Evolutionary conservation across 2,888 invertebrate species (phyloP), one percentile per base, ranked within the genome.

Genomic region (Drosophila ezoana): DNA sequence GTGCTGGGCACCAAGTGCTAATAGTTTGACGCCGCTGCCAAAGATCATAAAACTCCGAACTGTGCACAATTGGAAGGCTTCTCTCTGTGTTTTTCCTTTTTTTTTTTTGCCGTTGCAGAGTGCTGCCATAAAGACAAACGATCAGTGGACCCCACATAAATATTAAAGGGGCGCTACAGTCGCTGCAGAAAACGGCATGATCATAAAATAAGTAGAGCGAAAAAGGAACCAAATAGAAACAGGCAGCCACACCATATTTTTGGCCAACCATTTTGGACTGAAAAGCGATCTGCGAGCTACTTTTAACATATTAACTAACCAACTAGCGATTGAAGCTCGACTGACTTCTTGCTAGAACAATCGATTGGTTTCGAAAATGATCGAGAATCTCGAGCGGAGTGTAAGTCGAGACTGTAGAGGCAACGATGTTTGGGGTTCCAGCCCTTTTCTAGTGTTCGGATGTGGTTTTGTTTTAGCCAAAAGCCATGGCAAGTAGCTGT

Each of bases 21-120:
- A 83, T 69, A 74, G 76, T 58, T 78, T 82, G 60, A 82, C 80
- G 78, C 77, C 67, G 82, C 52, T 58, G 51, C 40, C 62, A 37
- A 45, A 53, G 62, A 72, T 63, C 64, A 59, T 73, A 67, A 76
- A 63, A 68, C 45, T 16, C 8, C 2, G 11, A 40, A 20, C 6
- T 43, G 32, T 38, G 13, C 40, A 28, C 54, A 38, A 44, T 52
- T 47, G 54, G 18, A 38, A 37, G 67, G 18, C 45, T n/a, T 38
- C 38, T 38, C 38, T 38, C 14, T 38, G n/a, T 8, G 1, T 23
- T 23, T 23, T 8, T 23, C 6, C 6, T 18, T 18, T 23, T 23
- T 23, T 23, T 1, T 8, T 5, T 14, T n/a, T 40, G 48, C 4
- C 18, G 11, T 32, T 35, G 41, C 9, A n/a, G 48, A 35, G 18